Evolutionary conservation across 2,888 invertebrate genomes (phyloP), one percentile per base, ranked within the genome.

Genomic region (Eilema griseolum): DNA sequence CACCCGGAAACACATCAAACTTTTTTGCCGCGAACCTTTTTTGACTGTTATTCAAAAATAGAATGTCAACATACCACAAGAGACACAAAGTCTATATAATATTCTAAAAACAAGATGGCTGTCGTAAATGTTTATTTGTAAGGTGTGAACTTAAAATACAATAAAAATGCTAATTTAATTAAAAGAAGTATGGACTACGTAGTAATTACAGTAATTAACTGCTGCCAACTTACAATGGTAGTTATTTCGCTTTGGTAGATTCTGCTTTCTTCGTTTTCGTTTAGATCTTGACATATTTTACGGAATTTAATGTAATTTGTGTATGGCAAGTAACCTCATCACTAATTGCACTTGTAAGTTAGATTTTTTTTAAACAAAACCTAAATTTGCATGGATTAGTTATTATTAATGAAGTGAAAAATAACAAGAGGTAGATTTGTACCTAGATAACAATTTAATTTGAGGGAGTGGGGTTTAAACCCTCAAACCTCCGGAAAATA

Each of bases 1-100:
- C 92, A 92, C 92, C 92, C 92, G 94, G 92, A 93, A 94, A 93
- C 85, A 88, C 86, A 87, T 89, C 87, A 75, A 85, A 87, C 83
- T 91, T 92, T 87, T 52, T 93, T 93, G 91, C 87, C 85, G 82
- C 78, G 76, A 72, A 83, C 83, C 79, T 79, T 78, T 69, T 56
- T 72, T 67, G 65, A 66, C 63, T 75, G 78, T 75, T 33, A 78
- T 84, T 80, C 66, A 66, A 79, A 75, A 78, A 75, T 68, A 72
- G 77, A 79, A 81, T 76, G 71, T 60, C 64, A 62, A 62, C 20
- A 52, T 66, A 60, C 60, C n/a, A n/a, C 46, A 57, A 64, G 63
- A 46, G 57, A 69, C 64, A 37, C n/a, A 56, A 28, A 60, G 69
- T 66, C 69, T 52, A n/a, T n/a, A n/a, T n/a, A 46, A 61, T n/a